phyloP scores from a whole-genome alignment of 2,888 invertebrate genomes.

The Heterodera filipjevi region DNA sequence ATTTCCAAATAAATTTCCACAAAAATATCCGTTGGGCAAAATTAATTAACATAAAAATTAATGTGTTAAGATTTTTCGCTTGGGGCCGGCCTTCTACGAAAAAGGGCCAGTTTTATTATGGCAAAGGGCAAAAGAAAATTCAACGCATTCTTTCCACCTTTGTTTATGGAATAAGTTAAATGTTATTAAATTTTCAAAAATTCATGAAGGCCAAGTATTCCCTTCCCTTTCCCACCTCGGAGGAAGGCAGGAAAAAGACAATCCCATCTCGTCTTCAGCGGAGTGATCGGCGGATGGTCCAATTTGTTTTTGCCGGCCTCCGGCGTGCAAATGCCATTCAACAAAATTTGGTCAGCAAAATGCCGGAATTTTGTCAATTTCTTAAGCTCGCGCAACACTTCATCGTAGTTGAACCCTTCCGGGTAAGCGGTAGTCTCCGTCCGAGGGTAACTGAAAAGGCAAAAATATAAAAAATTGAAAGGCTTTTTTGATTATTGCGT shows the following conservation, averaged over 20 bases:
- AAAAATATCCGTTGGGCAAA: too few relatives aligned
- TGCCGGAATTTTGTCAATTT: not conserved
- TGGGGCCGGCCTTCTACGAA: too few relatives aligned
- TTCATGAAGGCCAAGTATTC: too few relatives aligned
- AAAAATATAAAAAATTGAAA: not conserved
- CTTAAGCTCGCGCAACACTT: slow-evolving; percentile 17
- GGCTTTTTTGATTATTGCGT: not conserved
- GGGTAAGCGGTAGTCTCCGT: slow-evolving; percentile 97
- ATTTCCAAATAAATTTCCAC: too few relatives aligned
- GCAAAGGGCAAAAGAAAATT: too few relatives aligned
- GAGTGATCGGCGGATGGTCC: slow-evolving; percentile 99
- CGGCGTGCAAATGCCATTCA: slow-evolving; percentile 77
- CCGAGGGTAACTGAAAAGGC: slow-evolving; percentile 77
- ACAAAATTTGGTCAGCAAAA: slow-evolving; percentile 42
- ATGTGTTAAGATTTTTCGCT: too few relatives aligned
- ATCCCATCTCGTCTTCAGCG: slow-evolving; percentile 75
- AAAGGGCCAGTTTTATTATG: too few relatives aligned
- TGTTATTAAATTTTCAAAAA: too few relatives aligned
- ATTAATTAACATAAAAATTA: too few relatives aligned
- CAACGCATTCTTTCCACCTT: too few relatives aligned
- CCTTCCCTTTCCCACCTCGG: not conserved
- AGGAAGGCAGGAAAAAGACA: too few relatives aligned
- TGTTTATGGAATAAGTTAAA: too few relatives aligned
- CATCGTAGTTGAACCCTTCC: slow-evolving; percentile 75
- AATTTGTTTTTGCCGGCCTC: slow-evolving; percentile 85